Conservation (phyloP, 2,797 vertebrate genomes). For the Botia kubotai region DNA sequence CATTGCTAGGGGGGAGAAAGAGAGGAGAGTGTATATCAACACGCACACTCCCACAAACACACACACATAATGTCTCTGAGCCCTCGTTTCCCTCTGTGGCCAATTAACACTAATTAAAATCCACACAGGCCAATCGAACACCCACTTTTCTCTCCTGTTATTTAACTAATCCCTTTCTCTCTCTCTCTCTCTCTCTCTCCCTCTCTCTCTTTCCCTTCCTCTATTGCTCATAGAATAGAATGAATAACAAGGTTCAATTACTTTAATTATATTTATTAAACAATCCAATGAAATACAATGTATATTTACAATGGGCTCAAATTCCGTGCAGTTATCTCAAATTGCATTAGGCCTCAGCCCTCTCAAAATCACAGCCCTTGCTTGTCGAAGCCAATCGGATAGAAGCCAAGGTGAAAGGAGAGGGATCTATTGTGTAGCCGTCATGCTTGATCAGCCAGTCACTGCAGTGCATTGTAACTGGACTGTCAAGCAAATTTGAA, state of each 20-base stretch:
- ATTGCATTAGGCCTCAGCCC: not conserved
- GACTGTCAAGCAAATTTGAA: constrained; percentile 32
- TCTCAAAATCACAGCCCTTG: constrained; percentile 37
- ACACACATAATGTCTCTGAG: constrained; percentile 29
- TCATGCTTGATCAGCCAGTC: constrained; percentile 27
- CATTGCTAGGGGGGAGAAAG: constrained; percentile 56
- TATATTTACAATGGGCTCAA: not conserved
- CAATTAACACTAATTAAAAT: constrained; percentile 83
- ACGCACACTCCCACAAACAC: constrained; percentile 8
- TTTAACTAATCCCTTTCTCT: constrained; percentile 50
- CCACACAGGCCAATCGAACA: constrained; percentile 68
- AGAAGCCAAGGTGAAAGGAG: constrained; percentile 31
- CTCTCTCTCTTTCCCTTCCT: constrained; percentile 9
- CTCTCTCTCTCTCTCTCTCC: constrained; percentile 58
- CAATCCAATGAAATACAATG: constrained; percentile 16
- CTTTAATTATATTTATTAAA: constrained; percentile 52
- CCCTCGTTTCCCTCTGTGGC: constrained; percentile 77
- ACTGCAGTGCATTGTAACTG: constrained; percentile 11
- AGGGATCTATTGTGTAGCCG: constrained; percentile 10
- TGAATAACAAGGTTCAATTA: constrained; percentile 64
- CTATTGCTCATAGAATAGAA: constrained; percentile 45
- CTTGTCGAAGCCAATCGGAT: constrained; percentile 39
- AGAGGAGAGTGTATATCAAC: constrained; percentile 36
- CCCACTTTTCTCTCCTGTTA: constrained; percentile 61
- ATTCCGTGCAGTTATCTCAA: constrained; percentile 1